Conservation (phyloP, 2,113 vertebrate genomes). For the Pelvicachromis taeniatus region DNA sequence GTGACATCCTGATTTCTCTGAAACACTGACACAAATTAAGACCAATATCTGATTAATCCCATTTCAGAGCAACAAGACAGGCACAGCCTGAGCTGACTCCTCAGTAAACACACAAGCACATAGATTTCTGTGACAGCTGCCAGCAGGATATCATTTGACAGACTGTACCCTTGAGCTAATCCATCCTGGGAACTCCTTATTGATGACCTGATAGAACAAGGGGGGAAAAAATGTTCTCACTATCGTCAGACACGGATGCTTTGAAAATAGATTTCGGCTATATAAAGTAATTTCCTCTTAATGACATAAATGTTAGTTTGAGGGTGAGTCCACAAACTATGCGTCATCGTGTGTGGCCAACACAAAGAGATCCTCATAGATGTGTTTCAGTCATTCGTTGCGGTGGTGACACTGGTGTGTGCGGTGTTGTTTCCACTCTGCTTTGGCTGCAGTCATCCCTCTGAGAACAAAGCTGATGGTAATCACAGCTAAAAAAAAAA, state of each 20-base stretch:
- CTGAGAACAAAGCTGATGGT: constrained; percentile 32
- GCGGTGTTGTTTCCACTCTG: constrained; percentile 32
- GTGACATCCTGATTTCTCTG: constrained; percentile 15
- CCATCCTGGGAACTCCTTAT: constrained; percentile 10
- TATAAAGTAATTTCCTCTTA: neutral
- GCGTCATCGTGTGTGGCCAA: constrained; percentile 24
- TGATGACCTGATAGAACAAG: constrained; percentile 6
- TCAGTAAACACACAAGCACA: neutral
- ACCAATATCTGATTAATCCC: constrained; percentile 6
- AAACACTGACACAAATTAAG: constrained; percentile 6
- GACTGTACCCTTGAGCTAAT: constrained; percentile 13
- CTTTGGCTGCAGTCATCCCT: constrained; percentile 6
- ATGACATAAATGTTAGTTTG: constrained; percentile 12
- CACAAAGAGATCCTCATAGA: neutral
- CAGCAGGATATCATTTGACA: constrained; percentile 20
- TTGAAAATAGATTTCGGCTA: neutral
- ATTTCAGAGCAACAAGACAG: constrained; percentile 5
- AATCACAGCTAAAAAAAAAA: neutral
- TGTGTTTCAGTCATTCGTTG: neutral
- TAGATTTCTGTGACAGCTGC: constrained; percentile 4
- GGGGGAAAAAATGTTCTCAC: neutral
- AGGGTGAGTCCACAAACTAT: neutral
- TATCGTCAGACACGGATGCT: neutral
- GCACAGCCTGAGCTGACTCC: neutral
- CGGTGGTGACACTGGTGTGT: constrained; percentile 8